Conservation (phyloP, 2,888 invertebrate species). For the Nemurella pictetii region DNA sequence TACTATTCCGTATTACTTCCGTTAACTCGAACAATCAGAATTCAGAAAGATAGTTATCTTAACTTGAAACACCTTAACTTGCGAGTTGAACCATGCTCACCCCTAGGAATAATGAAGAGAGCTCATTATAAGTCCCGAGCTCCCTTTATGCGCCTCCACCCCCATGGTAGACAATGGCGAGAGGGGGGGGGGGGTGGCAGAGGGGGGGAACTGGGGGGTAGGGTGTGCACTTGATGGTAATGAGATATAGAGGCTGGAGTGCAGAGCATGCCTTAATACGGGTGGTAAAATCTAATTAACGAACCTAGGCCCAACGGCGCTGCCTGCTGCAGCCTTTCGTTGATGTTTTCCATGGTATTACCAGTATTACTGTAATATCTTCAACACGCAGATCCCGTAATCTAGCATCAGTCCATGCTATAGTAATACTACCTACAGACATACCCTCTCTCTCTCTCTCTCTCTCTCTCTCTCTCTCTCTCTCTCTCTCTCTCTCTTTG, state of each 20-base stretch:
- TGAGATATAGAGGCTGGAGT: not conserved
- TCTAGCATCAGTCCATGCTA: no score
- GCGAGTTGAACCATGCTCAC: not conserved
- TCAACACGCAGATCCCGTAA: no score
- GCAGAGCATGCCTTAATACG: not conserved
- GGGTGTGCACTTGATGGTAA: conserved; percentile 24
- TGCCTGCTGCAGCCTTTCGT: no score
- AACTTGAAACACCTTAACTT: not conserved
- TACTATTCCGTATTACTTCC: no score
- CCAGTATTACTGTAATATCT: no score
- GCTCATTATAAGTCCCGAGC: not conserved
- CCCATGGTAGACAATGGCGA: not conserved
- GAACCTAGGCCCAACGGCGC: no score
- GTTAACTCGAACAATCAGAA: not conserved
- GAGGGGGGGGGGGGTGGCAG: not conserved
- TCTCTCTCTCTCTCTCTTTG: no score
- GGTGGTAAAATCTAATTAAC: conserved; percentile 12
- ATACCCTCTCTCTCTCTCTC: no score
- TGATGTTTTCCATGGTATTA: no score
- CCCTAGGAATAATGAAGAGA: conserved; percentile 25
- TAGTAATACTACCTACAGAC: no score
- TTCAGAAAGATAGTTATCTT: no score
- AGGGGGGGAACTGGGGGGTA: not conserved
- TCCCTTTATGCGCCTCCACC: not conserved
- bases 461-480: no score